phyloP scores from a whole-genome alignment of 2,888 invertebrate genomes.

The Phortica magna region DNA sequence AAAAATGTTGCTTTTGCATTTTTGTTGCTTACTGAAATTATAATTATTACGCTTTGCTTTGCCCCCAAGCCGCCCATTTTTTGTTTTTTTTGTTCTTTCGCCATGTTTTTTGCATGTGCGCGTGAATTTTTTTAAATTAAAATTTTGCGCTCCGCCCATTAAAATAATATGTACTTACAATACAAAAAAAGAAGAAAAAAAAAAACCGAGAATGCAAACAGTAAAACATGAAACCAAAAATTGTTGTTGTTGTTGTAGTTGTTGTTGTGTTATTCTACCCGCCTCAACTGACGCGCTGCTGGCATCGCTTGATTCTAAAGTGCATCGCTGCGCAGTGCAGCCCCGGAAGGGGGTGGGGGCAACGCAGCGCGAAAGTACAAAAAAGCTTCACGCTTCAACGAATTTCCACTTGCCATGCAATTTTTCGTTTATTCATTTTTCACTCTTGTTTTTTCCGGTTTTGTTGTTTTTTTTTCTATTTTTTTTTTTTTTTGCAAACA shows the following conservation, averaged over 20 bases:
- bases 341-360: neutral
- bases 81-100: constrained; percentile 1
- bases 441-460: constrained; percentile 48
- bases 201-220: neutral
- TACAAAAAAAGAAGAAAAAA: constrained; percentile 14
- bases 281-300: neutral
- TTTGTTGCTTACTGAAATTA: constrained; percentile 26
- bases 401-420: constrained; percentile 61
- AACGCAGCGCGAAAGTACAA: constrained; percentile 18
- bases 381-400: constrained; percentile 60
- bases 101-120: constrained; percentile 21
- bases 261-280: neutral
- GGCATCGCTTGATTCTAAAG: neutral
- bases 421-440: constrained; percentile 42
- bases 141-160: constrained; percentile 46
- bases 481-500: constrained; percentile 46
- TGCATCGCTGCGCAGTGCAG: constrained; percentile 5
- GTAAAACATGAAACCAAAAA: constrained; percentile 15
- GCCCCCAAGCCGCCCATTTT: neutral
- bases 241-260: neutral
- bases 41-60: constrained; percentile 19
- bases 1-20: constrained; percentile 18
- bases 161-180: constrained; percentile 31
- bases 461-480: constrained; percentile 35
- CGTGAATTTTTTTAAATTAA: constrained; percentile 38